These are phyloP conservation scores for Tenthredo amoena DNA, from an alignment of 2,888 invertebrate genomes.

Conservation along the genomic window DNA sequence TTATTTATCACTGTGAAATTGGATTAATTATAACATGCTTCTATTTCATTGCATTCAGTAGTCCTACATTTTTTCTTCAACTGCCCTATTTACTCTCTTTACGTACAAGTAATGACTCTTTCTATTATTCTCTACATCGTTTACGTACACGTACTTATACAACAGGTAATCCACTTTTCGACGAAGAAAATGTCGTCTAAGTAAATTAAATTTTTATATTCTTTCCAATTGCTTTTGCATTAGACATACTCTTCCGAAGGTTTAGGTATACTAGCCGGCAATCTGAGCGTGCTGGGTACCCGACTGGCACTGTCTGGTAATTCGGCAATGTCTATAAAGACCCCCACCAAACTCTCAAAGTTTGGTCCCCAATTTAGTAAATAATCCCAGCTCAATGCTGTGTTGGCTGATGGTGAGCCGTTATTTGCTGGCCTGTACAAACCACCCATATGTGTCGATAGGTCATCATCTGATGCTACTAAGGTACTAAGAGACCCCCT, in stretches of 20 bases:
- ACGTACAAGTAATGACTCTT: constrained; percentile 45
- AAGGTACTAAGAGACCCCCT: constrained; percentile 95
- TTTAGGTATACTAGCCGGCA: constrained; percentile 89
- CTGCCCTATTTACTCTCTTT: constrained; percentile 18
- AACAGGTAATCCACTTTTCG: not conserved
- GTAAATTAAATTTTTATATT: constrained; percentile 1
- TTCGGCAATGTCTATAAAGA: constrained; percentile 97
- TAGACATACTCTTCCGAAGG: constrained; percentile 95
- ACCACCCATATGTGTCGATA: constrained; percentile 89
- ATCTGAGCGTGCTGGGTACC: constrained; percentile 86
- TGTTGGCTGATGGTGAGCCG: constrained; percentile 83
- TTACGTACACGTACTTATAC: not conserved
- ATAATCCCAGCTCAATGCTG: constrained; percentile 95
- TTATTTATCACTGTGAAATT: constrained; percentile 46
- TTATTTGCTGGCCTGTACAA: constrained; percentile 90
- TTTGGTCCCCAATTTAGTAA: constrained; percentile 97
- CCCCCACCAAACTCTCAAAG: constrained; percentile 96
- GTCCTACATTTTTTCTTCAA: not conserved
- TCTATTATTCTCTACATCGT: not conserved
- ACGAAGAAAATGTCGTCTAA: not conserved
- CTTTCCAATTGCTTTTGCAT: constrained; percentile 54
- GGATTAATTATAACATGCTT: constrained; percentile 34
- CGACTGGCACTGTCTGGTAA: constrained; percentile 88
- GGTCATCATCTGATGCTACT: constrained; percentile 95
- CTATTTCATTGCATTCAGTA: constrained; percentile 10